Conservation (phyloP, 1,140 invertebrate genomes). For the Epicauta chinensis region DNA sequence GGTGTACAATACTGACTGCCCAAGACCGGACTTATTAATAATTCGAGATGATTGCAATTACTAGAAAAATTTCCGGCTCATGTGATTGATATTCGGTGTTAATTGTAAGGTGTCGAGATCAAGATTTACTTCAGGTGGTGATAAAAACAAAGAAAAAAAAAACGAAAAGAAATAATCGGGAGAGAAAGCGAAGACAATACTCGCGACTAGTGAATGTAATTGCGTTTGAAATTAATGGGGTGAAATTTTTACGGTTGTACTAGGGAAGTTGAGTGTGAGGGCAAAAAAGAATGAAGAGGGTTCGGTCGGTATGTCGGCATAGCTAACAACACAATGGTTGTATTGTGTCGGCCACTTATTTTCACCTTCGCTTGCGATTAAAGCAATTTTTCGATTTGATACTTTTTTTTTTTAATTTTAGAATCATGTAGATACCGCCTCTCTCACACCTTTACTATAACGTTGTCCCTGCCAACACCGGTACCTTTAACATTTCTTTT, state of each 20-base stretch:
- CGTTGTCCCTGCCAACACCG: conserved; percentile 21
- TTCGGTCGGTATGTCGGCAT: too few relatives aligned
- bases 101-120: too few relatives aligned
- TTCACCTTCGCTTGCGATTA: conserved; percentile 24
- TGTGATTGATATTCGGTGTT: too few relatives aligned
- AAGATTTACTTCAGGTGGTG: too few relatives aligned
- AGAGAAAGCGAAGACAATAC: too few relatives aligned
- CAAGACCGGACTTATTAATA: conserved; percentile 10
- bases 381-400: conserved; percentile 22
- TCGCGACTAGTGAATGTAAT: too few relatives aligned
- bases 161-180: too few relatives aligned
- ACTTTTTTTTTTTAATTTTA: conserved; percentile 6
- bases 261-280: too few relatives aligned
- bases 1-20: conserved; percentile 8
- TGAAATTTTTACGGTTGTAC: too few relatives aligned
- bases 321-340: conserved; percentile 1
- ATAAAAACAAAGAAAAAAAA: too few relatives aligned
- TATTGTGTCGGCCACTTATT: conserved; percentile 19
- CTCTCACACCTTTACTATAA: conserved; percentile 11
- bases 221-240: too few relatives aligned
- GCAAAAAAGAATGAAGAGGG: too few relatives aligned
- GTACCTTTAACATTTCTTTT: conserved; percentile 25
- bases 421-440: conserved; percentile 10
- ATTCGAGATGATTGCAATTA: conserved; percentile 2
- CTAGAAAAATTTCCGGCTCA: neutral